phyloP scores from a whole-genome alignment of 2,888 invertebrate genomes.

The Tortricodes alternella region DNA sequence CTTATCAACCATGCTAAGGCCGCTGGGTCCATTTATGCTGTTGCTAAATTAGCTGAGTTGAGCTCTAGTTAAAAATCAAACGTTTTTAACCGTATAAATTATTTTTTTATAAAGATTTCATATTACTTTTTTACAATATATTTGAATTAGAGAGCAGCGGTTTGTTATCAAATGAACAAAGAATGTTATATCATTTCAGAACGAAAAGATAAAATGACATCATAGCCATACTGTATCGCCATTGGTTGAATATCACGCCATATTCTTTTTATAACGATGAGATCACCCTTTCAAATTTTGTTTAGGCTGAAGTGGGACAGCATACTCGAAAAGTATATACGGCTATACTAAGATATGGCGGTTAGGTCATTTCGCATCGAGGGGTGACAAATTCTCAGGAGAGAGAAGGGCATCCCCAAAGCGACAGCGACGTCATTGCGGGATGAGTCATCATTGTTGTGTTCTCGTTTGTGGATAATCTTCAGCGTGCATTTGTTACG shows the following conservation, averaged over 20 bases:
- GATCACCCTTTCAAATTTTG: constrained; percentile 66
- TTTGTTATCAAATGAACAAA: constrained; percentile 12
- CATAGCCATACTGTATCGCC: constrained; percentile 40
- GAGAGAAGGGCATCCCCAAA: constrained; percentile 81
- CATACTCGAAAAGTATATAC: constrained; percentile 54
- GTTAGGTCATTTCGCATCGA: constrained; percentile 60
- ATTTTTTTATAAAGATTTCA: not conserved
- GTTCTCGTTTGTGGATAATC: constrained; percentile 59
- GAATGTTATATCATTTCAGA: constrained; percentile 25
- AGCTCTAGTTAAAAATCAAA: no score
- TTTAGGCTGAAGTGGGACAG: constrained; percentile 45
- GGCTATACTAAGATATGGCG: constrained; percentile 45
- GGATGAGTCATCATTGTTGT: constrained; percentile 79
- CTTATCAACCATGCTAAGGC: no score
- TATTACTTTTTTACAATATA: not conserved
- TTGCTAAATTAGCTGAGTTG: no score
- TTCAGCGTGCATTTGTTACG: constrained; percentile 60
- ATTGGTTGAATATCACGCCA: constrained; percentile 76
- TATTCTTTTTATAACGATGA: constrained; percentile 64
- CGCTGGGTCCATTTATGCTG: no score
- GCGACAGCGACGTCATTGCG: constrained; percentile 64
- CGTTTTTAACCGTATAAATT: no score
- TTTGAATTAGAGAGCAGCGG: not conserved
- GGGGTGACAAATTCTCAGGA: constrained; percentile 58
- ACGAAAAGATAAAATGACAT: constrained; percentile 51